Evolutionary conservation across 2,113 vertebrate genomes (phyloP).

Genomic region (Lasiurus borealis): DNA sequence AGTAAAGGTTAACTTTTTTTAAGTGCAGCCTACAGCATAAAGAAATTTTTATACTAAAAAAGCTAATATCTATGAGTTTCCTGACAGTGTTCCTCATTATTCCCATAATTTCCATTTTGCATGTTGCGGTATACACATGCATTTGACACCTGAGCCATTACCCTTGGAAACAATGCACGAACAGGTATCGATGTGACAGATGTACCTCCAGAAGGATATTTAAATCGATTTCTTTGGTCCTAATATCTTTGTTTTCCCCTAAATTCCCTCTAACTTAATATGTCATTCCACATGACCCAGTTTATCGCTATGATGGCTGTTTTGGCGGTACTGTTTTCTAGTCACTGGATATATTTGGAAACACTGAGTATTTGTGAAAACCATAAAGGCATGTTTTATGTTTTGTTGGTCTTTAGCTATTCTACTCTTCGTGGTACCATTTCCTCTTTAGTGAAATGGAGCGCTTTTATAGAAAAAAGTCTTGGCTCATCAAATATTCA

Average conservation of each 20-base stretch:
- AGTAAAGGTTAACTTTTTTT: not conserved
- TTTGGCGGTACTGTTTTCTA: not conserved
- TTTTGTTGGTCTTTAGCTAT: not conserved
- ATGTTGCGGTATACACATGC: no score
- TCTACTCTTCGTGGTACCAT: not conserved
- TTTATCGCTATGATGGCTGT: not conserved
- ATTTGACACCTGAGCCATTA: not conserved
- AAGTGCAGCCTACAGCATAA: not conserved
- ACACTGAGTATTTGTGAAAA: conserved; percentile 11
- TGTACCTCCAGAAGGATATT: conserved; percentile 59
- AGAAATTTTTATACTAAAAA: not conserved
- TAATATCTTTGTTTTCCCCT: not conserved
- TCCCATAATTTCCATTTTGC: conserved; percentile 30
- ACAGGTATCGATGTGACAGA: conserved; percentile 16
- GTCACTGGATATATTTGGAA: conserved; percentile 17
- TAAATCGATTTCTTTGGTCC: not conserved
- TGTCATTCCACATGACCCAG: not conserved
- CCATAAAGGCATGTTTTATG: not conserved
- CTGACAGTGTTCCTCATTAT: not conserved
- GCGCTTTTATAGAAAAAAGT: not conserved
- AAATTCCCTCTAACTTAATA: not conserved
- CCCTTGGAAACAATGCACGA: not conserved
- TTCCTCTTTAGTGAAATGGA: conserved; percentile 30
- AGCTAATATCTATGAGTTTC: not conserved
- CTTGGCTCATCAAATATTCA: conserved; percentile 56